Evolutionary conservation across 1,140 invertebrate species (phyloP).

Genomic region (Drosophila athabasca): DNA sequence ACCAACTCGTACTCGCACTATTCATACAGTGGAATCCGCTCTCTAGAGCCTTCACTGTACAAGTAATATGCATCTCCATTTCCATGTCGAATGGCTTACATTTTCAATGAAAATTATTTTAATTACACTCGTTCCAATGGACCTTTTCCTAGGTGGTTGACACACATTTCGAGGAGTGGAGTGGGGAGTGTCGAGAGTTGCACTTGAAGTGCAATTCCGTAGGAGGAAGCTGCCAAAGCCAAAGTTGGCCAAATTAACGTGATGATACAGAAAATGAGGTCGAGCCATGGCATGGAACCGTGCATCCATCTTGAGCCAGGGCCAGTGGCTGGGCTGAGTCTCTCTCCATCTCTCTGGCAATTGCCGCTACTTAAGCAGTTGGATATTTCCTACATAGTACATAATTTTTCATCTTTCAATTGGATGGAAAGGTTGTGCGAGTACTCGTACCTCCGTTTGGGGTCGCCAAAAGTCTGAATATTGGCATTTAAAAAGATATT

Average conservation of each 20-base stretch:
- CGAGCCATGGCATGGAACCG: background rate
- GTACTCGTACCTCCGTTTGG: background rate
- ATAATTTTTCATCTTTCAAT: constrained; percentile 28
- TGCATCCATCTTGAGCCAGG: background rate
- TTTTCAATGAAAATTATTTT: constrained; percentile 1
- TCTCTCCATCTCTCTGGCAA: background rate
- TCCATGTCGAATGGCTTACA: no score
- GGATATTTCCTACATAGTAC: background rate
- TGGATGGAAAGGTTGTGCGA: constrained; percentile 14
- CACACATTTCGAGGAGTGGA: no score
- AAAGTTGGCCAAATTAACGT: constrained; percentile 17
- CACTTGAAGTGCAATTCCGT: constrained; percentile 5
- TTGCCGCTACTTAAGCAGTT: constrained; percentile 31
- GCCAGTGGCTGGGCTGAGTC: no score
- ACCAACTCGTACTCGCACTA: no score
- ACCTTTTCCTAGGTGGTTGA: background rate
- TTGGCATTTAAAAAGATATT: constrained; percentile 48
- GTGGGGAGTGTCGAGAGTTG: constrained; percentile 6
- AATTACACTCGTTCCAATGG: constrained; percentile 7
- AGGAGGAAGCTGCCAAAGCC: background rate
- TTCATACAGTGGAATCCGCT: no score
- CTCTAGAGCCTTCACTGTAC: no score
- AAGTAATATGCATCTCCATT: no score
- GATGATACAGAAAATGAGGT: constrained; percentile 8
- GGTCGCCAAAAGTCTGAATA: constrained; percentile 25